A percentile compares a stretch with the other conserved stretches of the same genome.
phyloP scores from a whole-genome alignment of 2,797 vertebrate genomes.

The Lycodopsis pacificus region DNA sequence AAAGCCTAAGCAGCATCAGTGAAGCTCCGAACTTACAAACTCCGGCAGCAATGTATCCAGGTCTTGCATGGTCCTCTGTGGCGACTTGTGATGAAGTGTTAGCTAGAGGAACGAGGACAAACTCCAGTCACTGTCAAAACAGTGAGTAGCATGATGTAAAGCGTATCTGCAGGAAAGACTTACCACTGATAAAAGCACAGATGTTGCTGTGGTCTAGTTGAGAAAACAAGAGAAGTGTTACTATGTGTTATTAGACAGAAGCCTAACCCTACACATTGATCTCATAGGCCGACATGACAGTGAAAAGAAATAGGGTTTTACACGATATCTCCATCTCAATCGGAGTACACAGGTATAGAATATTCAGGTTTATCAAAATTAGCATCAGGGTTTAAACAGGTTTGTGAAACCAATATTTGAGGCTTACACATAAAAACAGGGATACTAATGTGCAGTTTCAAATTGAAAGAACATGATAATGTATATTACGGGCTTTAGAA shows the following conservation, averaged over 20 bases:
- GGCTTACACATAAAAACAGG: background rate
- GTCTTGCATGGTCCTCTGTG: accelerated
- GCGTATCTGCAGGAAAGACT: background rate
- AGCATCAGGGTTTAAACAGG: background rate
- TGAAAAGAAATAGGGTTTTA: no score
- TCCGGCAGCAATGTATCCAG: accelerated
- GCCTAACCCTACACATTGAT: no score
- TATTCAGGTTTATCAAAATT: no score
- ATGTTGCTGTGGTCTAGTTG: constrained; percentile 8
- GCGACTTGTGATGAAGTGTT: background rate
- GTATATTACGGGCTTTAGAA: background rate
- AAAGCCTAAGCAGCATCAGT: no score
- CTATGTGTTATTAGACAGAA: background rate
- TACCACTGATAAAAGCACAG: background rate
- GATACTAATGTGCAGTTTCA: background rate
- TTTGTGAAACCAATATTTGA: background rate
- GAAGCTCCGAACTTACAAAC: constrained; percentile 21
- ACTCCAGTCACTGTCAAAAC: constrained; percentile 1
- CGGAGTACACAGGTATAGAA: no score
- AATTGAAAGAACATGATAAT: background rate
- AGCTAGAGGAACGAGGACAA: constrained; percentile 6
- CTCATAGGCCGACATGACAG: no score
- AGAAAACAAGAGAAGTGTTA: constrained; percentile 12
- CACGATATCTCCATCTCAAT: no score
- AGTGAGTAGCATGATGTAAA: background rate